Evolutionary conservation across 2,113 vertebrate species (phyloP), one percentile per base, ranked within the genome.

Genomic region (Procavia capensis): DNA sequence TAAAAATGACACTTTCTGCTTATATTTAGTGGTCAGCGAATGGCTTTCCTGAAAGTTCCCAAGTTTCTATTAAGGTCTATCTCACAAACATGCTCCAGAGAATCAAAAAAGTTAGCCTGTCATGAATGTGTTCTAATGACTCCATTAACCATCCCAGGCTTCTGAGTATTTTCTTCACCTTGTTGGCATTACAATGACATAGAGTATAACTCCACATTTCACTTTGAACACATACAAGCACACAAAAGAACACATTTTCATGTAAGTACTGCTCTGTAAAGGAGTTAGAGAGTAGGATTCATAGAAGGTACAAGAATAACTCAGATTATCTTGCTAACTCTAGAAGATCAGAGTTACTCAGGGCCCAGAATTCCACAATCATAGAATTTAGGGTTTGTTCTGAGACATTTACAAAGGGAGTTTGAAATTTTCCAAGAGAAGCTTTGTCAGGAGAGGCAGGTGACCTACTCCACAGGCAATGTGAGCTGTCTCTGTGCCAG

Each of bases 31-130:
- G 16, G 24, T 10, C 20, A 27, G 86, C 41, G 19, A 16, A 2
- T 54, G 75, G 5, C 54, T 5, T n/a, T 90, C 63, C 45, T 43
- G 20, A 5, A 25, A 66, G 27, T 16, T 19, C 31, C 36, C 61
- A 66, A 66, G 27, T 64, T 80, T 47, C 45, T 74, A 68, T 75
- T 84, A 85, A 79, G 54, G 45, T 75, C 79, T 91, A 11, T 80
- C 54, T 74, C 75, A 74, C 43, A 34, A 29, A 88, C 54, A 80
- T 88, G 83, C 93, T 72, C 19, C 8, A 43, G 64, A 57, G 70
- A 43, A 63, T 36, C 16, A 29, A 25, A 80, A 90, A 70, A 87
- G 43, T 25, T 24, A 24, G 9, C 47, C 45, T 64, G 9, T 31
- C 64, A 57, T 27, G 19, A 59, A 41, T n/a, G 39, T 81, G 45